A percentile compares a stretch with the other conserved stretches of the same genome.
Conservation (phyloP, 2,888 invertebrate species). For the Cerastis leucographa region DNA sequence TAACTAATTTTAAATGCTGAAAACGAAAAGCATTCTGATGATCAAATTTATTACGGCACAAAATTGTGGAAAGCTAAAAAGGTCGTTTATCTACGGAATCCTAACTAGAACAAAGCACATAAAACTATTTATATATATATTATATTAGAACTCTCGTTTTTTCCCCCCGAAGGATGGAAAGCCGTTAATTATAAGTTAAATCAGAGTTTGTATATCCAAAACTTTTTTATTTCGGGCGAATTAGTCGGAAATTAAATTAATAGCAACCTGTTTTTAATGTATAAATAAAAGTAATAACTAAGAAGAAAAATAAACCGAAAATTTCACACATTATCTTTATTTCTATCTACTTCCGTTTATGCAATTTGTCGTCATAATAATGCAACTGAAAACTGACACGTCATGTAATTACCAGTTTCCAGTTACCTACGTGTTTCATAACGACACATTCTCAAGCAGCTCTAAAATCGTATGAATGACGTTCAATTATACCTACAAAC, state of each 20-base stretch:
- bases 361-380: neutral
- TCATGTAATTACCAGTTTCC: constrained; percentile 3
- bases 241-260: neutral
- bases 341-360: neutral
- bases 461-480: neutral
- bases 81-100: neutral
- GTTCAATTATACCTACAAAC: neutral
- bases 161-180: constrained; percentile 11
- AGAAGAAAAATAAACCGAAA: neutral
- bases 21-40: neutral
- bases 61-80: neutral
- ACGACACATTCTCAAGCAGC: constrained; percentile 13
- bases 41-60: neutral
- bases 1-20: neutral
- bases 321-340: neutral
- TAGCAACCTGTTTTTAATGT: neutral
- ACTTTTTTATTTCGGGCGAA: neutral
- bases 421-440: neutral
- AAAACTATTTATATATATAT: no score
- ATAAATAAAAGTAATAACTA: neutral
- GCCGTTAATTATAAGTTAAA: constrained; percentile 16
- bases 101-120: constrained; percentile 24
- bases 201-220: constrained; percentile 11
- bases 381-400: neutral
- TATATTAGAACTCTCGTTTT: constrained; percentile 29